A percentile compares a stretch with the other conserved stretches of the same genome.
phyloP scores from a whole-genome alignment of 1,140 invertebrate species.

The Hestina assimilis region DNA sequence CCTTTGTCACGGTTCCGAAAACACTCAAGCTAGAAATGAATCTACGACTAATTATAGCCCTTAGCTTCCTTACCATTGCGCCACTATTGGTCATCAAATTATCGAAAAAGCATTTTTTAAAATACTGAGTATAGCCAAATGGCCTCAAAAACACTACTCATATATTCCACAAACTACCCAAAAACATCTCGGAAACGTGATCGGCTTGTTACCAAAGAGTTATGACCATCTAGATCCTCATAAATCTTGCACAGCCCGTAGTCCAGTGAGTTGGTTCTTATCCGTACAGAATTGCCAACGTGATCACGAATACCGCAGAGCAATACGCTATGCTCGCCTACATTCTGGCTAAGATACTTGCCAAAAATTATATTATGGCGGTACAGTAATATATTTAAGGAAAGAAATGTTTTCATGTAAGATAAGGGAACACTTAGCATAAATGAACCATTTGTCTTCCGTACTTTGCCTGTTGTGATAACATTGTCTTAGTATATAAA shows the following conservation, averaged over 20 bases:
- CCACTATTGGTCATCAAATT: too few species aligned
- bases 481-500: neutral
- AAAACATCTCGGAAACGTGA: conserved; percentile 13
- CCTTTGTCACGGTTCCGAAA: too few species aligned
- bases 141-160: neutral
- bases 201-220: conserved; percentile 12
- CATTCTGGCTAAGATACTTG: conserved; percentile 30
- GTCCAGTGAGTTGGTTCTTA: conserved; percentile 20
- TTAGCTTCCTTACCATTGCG: too few species aligned
- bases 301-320: conserved; percentile 17
- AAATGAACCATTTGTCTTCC: conserved; percentile 16
- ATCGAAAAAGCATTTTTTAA: too few species aligned
- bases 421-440: conserved; percentile 22
- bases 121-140: too few species aligned
- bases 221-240: conserved; percentile 20
- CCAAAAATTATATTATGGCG: conserved; percentile 28
- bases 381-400: conserved; percentile 25
- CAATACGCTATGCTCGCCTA: conserved; percentile 28
- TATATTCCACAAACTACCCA: neutral
- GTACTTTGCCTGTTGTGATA: neutral
- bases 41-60: too few species aligned
- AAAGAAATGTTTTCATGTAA: conserved; percentile 16
- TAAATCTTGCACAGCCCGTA: conserved; percentile 30
- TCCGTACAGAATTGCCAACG: conserved; percentile 35
- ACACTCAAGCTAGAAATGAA: too few species aligned